phyloP scores from a whole-genome alignment of 2,113 vertebrate species.

The Saimiri boliviensis region DNA sequence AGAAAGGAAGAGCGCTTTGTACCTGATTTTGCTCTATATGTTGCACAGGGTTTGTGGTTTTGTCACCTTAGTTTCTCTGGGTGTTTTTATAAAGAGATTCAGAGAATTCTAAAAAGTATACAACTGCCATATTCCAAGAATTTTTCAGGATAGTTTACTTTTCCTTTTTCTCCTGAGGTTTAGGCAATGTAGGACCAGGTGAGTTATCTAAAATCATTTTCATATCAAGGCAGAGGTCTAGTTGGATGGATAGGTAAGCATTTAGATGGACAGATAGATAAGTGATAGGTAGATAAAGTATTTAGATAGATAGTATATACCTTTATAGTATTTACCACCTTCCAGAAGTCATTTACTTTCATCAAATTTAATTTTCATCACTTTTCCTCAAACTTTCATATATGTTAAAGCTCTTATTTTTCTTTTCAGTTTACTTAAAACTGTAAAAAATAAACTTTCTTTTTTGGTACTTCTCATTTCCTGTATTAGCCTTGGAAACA shows the following conservation, averaged over 20 bases:
- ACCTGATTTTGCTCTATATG: background rate
- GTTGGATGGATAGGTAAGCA: background rate
- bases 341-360: background rate
- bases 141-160: background rate
- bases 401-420: conserved; percentile 82
- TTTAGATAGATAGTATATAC: background rate
- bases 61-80: background rate
- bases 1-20: background rate
- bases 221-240: background rate
- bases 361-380: background rate
- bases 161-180: background rate
- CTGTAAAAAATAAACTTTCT: conserved; percentile 83
- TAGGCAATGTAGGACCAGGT: background rate
- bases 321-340: background rate
- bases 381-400: conserved; percentile 73
- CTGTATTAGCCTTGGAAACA: conserved; percentile 81
- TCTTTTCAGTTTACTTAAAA: conserved; percentile 81
- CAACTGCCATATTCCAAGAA: background rate
- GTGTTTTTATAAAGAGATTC: background rate
- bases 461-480: conserved; percentile 82
- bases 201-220: background rate
- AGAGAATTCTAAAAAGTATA: background rate
- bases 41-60: background rate
- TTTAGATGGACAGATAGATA: background rate
- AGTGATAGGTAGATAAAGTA: background rate